Evolutionary conservation across 2,797 vertebrate genomes (phyloP), one percentile per base, ranked within the genome.

Genomic region (Hephaestus fuliginosus): DNA sequence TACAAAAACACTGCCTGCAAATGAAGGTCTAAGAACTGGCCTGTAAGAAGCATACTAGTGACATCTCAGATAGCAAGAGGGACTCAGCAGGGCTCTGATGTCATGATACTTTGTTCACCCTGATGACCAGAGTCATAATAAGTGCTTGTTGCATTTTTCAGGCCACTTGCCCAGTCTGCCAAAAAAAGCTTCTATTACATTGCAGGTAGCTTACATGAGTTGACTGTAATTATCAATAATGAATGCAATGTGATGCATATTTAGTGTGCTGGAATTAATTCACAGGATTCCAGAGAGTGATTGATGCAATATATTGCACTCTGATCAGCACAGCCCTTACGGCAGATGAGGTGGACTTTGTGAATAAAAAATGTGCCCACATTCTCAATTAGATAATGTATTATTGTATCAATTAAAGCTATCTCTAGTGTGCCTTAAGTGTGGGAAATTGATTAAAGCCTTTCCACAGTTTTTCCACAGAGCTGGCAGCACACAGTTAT

Each of bases 221-320:
- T 46, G 74, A 53, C 85, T 78, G 63, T 71, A 75, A 58, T 66
- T 61, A 86, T 90, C 86, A 89, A 87, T 89, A 87, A 87, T 87
- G 56, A 83, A 91, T 83, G 80, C 67, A 72, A 70, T 51, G 63
- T 70, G 81, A 83, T 88, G 82, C 86, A 88, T 88, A 91, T 88
- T 86, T 77, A 86, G 78, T 70, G 56, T 3, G 39, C 39, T 85
- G 84, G 81, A 91, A 89, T 85, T 78, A 85, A 90, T 91, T 88
- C 73, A 70, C 77, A 46, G 85, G 65, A 82, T 56, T 90, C 85
- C 85, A 73, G 2, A 36, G 82, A 83, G 89, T 82, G 84, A 91
- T 86, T 85, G 82, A 90, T 91, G 81, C 74, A 87, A 83, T 88
- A 71, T 48, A 78, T 60, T 84, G 60, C 71, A 41, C 77, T 89